Conservation (phyloP, 2,888 invertebrate genomes). For the Callinectes sapidus region DNA sequence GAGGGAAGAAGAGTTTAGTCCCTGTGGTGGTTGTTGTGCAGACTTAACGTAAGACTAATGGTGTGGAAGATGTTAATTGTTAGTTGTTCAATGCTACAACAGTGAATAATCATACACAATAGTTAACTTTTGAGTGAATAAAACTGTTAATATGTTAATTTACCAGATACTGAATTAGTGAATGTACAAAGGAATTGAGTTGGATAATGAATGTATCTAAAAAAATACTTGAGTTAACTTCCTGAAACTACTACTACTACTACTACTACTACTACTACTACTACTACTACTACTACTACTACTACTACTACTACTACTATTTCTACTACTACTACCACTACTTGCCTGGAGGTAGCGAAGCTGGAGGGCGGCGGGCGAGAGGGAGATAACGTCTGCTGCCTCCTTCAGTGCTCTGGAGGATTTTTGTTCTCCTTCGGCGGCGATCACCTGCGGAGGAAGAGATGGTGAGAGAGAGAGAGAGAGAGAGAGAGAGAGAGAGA, state of each 20-base stretch:
- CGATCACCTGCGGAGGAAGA: slow-evolving; percentile 66
- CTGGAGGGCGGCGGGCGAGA: slow-evolving; percentile 72
- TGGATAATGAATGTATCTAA: no score
- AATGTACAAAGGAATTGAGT: no score
- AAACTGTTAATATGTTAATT: no score
- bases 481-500: background rate
- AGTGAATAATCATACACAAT: no score
- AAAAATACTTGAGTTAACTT: no score
- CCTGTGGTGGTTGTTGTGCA: background rate
- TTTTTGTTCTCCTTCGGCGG: slow-evolving; percentile 72
- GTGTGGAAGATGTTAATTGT: no score
- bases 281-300: background rate
- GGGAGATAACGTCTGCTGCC: slow-evolving; percentile 71
- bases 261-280: background rate
- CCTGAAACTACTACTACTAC: no score
- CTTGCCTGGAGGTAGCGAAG: slow-evolving; percentile 71
- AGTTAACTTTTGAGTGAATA: no score
- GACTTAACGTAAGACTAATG: no score
- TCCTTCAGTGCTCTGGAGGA: slow-evolving; percentile 72
- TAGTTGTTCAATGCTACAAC: no score
- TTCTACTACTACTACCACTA: background rate
- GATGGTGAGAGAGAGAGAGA: background rate
- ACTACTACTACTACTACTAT: slow-evolving; percentile 28
- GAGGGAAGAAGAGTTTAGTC: background rate
- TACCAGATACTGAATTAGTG: no score